Base-by-base conservation (phyloP, 2,888 invertebrate genomes). In the Panzeria rudis region DNA sequence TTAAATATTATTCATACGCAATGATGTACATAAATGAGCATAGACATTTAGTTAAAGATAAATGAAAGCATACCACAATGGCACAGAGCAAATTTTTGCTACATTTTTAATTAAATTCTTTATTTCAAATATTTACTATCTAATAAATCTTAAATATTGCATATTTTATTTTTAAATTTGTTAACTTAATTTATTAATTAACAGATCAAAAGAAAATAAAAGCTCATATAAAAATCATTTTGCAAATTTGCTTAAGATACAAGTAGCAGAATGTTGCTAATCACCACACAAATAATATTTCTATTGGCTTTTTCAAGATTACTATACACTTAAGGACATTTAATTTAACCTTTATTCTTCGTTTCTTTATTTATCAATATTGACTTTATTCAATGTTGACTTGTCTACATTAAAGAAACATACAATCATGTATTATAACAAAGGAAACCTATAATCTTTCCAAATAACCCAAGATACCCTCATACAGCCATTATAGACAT, bases 1-100 rank as follows among this genome's bases (percentile, higher is more conserved):
- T 41, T 56, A 11, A 38, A 71, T 71, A 54, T 71, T 71, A 41
- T 11, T 56, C 11, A 71, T 71, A 71, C 38, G 41, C n/a, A 25
- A 41, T 17, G 54, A 17, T 17, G 17, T 35, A 3, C 20, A 15
- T n/a, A 15, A 44, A n/a, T 44, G 1, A 35, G 35, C 13, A 41
- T 15, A 15, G 15, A 41, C 11, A 41, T 41, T 41, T 41, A 35
- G 35, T 35, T 35, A 35, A 35, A 35, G 11, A 35, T 9, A 35
- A 4, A 32, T 32, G 3, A 32, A 32, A 5, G 32, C 32, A 5
- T 35, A 8, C 35, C 35, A 35, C 1, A 35, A 35, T 3, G 32
- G 32, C 32, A 3, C 32, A 32, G 32, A 32, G 6, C n/a, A n/a
- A n/a, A n/a, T n/a, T n/a, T n/a, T n/a, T n/a, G n/a, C n/a, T n/a